Base-by-base conservation (phyloP, 2,888 invertebrate genomes). In the Trachelus troglodyta region DNA sequence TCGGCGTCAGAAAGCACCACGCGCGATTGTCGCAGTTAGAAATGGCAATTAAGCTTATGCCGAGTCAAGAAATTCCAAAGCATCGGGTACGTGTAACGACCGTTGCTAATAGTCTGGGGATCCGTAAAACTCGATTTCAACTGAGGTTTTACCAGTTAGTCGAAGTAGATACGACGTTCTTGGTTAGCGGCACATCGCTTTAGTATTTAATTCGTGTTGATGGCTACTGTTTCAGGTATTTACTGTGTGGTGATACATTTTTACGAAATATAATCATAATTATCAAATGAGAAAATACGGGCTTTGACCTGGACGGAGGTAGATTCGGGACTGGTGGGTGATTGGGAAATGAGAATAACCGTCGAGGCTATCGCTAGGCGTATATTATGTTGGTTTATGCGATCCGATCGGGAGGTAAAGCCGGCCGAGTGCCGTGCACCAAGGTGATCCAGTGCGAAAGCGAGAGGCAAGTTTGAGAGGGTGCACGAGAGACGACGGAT, bases 381-480 rank as follows among this genome's bases (percentile, higher is more conserved):
- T 35, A 35, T 37, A 37, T 37, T 74, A 74, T 74, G 37, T 74
- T 74, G 74, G 74, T 81, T 77, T 77, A 69, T 81, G 56, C 75
- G 76, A 76, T 74, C 75, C 33, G 74, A 69, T 75, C 74, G 79
- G 12, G 79, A 73, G 77, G 78, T 76, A 68, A 75, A 69, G 34
- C 56, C 77, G 69, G 34, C 71, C 75, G 73, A 79, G 76, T 77
- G 74, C 37, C 30, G 74, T 69, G 74, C 30, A 83, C 84, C 87
- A 87, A 87, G 87, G 87, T 87, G 85, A 87, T 87, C 87, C 87
- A 74, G 87, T 87, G 83, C 81, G 81, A 85, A 84, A 87, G 87
- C 82, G 83, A 85, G 81, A 85, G 79, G 80, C 69, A 40, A 35
- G 12, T 34, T 31, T 34, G 69, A 68, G 56, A 37, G 78, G 40